Evolutionary conservation across 2,797 vertebrate species (phyloP), one percentile per base, ranked within the genome.

Genomic region (Dryobates pubescens): DNA sequence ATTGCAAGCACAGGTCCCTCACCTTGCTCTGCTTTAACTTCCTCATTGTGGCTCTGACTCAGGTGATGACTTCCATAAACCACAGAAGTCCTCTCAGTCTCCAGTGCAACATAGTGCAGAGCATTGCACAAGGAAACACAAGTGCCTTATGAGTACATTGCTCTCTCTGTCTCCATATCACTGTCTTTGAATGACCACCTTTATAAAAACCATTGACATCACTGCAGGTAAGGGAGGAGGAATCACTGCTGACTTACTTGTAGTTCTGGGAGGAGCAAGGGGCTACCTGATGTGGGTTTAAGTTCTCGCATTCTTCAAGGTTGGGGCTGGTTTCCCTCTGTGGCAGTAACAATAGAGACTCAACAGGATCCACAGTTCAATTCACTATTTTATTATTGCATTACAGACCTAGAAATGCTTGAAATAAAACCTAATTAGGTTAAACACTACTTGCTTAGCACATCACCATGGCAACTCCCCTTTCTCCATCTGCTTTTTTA

Each of bases 371-470:
- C 65, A 56, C 36, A 1, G 1, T 34, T 27, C 75, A 85, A 63
- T 17, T 85, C 38, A 43, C 27, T 53, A 8, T 63, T 91, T 90
- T 54, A 27, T 84, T 77, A 87, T 78, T 85, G 49, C 67, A 38
- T 90, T 90, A 77, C 53, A 81, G 59, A 57, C 29, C 47, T 63
- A 57, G 75, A 93, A 92, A 89, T 70, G 69, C 20, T 85, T 5
- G 1, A 87, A 95, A 90, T 68, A 80, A 84, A 91, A 91, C 22
- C 41, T 62, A 47, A 92, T 93, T 89, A 82, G 51, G 94, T 80
- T 24, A 80, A 87, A 82, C 23, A 30, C 65, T 78, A 68, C 51
- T 90, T 84, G 58, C 45, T 91, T 73, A 82, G 62, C 26, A 67
- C n/a, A 69, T 92, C 59, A 56, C 76, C 69, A 81, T 83, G 76